Conservation (phyloP, 2,113 vertebrate genomes). For the Bothrops jararaca region DNA sequence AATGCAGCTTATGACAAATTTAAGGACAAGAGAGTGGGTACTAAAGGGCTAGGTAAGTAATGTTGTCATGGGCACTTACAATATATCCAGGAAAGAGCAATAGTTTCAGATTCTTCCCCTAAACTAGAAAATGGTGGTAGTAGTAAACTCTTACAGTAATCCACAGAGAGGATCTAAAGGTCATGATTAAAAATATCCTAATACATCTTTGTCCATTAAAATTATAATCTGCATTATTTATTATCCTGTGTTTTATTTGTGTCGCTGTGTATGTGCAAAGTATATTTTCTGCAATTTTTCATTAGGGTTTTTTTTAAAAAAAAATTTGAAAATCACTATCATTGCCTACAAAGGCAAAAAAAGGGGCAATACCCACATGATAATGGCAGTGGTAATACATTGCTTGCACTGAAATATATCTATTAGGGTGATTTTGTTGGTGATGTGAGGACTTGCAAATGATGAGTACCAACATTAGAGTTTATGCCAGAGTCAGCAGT, state of each 20-base stretch:
- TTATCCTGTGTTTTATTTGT: neutral
- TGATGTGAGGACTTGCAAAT: neutral
- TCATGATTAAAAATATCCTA: neutral
- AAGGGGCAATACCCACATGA: neutral
- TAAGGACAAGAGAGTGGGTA: conserved; percentile 89
- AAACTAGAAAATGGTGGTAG: neutral
- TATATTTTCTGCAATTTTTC: neutral
- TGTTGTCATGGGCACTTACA: neutral
- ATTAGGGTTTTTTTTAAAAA: neutral
- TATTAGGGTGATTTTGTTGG: neutral
- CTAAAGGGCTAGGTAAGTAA: conserved; percentile 87
- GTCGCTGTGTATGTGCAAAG: neutral
- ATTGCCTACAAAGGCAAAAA: neutral
- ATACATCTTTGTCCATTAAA: neutral
- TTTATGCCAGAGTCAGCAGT: neutral
- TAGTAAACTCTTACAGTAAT: neutral
- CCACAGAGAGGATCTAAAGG: neutral
- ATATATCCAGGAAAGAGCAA: neutral
- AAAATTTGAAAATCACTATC: neutral
- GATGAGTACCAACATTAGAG: neutral
- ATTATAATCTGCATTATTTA: neutral
- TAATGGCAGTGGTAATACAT: neutral
- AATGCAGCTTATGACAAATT: conserved; percentile 98
- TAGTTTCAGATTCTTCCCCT: neutral
- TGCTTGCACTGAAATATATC: neutral